A percentile compares a stretch with the other conserved stretches of the same genome.
Conservation (phyloP, 2,113 vertebrate species). For the Megaceryle maxima region DNA sequence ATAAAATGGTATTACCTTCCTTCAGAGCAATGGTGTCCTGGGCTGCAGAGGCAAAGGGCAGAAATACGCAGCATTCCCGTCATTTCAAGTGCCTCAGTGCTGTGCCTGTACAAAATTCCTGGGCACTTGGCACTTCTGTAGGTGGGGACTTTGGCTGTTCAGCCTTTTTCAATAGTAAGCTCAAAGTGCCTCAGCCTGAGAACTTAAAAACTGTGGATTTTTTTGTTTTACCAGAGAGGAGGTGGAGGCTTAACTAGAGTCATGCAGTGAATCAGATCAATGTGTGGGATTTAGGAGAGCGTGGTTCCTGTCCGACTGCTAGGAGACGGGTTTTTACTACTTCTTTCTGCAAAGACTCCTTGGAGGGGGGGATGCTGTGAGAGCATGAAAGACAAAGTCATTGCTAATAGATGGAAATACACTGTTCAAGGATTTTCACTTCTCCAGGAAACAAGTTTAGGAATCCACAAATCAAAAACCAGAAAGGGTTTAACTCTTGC, state of each 20-base stretch:
- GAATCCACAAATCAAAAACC: not conserved
- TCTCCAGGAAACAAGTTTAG: not conserved
- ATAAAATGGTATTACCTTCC: not conserved
- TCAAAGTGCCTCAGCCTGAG: not conserved
- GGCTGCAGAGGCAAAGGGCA: conserved; percentile 29
- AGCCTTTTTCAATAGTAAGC: not conserved
- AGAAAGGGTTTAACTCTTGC: not conserved
- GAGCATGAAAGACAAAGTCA: not conserved
- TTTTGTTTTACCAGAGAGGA: conserved; percentile 2
- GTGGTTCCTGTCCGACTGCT: not conserved
- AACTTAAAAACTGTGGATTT: not conserved
- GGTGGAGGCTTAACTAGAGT: not conserved
- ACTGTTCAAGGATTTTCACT: not conserved
- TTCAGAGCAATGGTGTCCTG: fast-evolving
- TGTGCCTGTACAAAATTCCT: conserved; percentile 1
- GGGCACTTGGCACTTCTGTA: not conserved
- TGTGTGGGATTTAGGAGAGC: not conserved
- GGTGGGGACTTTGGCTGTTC: not conserved
- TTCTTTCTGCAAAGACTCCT: not conserved
- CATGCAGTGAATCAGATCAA: not conserved
- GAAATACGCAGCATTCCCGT: not conserved
- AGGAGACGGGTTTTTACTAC: not conserved
- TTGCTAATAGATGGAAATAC: not conserved
- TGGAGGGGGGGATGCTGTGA: not conserved
- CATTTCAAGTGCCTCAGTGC: not conserved